Conservation (phyloP, 2,113 vertebrate species). For the Poicephalus gulielmi region DNA sequence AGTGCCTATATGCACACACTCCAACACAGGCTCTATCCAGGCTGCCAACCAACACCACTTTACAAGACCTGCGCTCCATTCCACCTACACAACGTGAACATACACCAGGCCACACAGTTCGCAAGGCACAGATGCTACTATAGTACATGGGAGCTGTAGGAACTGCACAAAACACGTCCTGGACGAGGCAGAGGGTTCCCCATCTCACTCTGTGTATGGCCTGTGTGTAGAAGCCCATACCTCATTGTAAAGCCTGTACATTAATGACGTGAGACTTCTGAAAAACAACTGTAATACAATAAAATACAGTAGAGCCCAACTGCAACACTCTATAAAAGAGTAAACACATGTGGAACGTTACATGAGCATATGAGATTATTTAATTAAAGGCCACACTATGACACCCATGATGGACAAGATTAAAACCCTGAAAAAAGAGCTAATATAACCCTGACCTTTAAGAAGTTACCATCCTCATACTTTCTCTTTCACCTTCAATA, state of each 20-base stretch:
- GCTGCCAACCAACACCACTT: background rate
- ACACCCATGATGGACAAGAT: accelerated
- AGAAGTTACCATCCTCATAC: background rate
- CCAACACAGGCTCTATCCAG: background rate
- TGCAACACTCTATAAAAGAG: accelerated
- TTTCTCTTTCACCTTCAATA: background rate
- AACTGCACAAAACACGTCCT: accelerated
- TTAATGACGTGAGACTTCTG: accelerated
- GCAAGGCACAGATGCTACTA: background rate
- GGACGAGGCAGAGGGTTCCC: background rate
- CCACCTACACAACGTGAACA: accelerated
- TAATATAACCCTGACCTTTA: background rate
- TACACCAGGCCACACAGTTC: background rate
- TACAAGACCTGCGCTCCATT: background rate
- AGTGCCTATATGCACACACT: accelerated
- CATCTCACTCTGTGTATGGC: background rate
- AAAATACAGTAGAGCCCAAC: accelerated
- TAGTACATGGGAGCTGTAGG: accelerated
- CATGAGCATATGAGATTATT: accelerated
- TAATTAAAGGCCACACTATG: accelerated
- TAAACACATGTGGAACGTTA: accelerated
- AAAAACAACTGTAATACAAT: accelerated
- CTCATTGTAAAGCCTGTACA: background rate
- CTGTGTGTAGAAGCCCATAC: accelerated
- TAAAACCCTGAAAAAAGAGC: background rate